These are phyloP conservation scores for Artibeus jamaicensis DNA, from an alignment of 2,797 vertebrate species.

Conservation along the genomic window DNA sequence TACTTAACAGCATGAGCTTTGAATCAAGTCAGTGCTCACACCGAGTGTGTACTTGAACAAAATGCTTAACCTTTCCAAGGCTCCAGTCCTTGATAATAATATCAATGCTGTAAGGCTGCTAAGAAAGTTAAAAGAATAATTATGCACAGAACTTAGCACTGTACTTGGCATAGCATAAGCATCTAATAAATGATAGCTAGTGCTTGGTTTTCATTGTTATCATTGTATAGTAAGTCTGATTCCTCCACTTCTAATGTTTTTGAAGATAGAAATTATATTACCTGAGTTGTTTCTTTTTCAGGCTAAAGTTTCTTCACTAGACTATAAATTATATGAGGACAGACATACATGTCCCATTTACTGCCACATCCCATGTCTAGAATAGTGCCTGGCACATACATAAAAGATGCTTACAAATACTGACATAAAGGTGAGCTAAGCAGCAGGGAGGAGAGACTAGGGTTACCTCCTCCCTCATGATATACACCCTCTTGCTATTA, in stretches of 20 bases:
- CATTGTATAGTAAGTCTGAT: not conserved
- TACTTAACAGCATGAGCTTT: slow-evolving; percentile 8
- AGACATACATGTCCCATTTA: not conserved
- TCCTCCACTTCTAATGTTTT: not conserved
- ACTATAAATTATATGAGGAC: not conserved
- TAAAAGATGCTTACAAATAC: not conserved
- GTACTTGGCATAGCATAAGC: not conserved
- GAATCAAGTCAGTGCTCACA: slow-evolving; percentile 24
- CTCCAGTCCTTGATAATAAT: slow-evolving; percentile 8
- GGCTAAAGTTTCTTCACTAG: slow-evolving; percentile 27
- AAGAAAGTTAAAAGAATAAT: slow-evolving; percentile 30
- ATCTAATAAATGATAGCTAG: not conserved
- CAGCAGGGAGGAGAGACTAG: not conserved
- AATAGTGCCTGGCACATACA: not conserved
- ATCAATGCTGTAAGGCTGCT: slow-evolving; percentile 3
- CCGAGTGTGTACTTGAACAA: slow-evolving; percentile 7
- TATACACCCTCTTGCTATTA: not conserved
- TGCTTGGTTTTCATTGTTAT: not conserved
- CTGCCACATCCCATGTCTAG: not conserved
- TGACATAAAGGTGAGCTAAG: not conserved
- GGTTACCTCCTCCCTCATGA: not conserved
- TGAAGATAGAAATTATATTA: slow-evolving; percentile 25
- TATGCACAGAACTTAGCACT: slow-evolving; percentile 23
- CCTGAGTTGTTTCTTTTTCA: not conserved
- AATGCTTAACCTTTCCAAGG: slow-evolving; percentile 37